phyloP scores from a whole-genome alignment of 2,797 vertebrate genomes.

The Alosa sapidissima region DNA sequence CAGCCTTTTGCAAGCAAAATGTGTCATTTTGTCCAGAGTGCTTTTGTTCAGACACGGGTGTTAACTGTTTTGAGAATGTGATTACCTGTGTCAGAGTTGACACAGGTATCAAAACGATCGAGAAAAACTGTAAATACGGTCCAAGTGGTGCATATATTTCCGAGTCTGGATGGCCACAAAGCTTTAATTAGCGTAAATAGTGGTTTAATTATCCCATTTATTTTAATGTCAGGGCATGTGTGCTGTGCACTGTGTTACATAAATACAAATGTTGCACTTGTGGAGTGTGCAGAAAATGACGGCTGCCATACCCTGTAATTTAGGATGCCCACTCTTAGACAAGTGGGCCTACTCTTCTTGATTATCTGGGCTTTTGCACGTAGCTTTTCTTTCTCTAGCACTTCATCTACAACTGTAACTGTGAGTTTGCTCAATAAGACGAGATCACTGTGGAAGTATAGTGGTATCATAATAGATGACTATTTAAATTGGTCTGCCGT shows the following conservation, averaged over 20 bases:
- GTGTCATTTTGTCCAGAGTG: too few relatives aligned
- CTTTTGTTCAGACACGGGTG: too few relatives aligned
- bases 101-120: too few relatives aligned
- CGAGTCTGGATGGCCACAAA: conserved; percentile 59
- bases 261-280: conserved; percentile 56
- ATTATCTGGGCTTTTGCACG: conserved; percentile 36
- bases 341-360: conserved; percentile 41
- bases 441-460: not conserved
- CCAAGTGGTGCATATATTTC: conserved; percentile 57
- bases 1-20: too few relatives aligned
- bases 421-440: not conserved
- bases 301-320: conserved; percentile 50
- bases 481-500: not conserved
- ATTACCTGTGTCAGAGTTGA: too few relatives aligned
- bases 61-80: too few relatives aligned
- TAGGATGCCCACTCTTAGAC: conserved; percentile 39
- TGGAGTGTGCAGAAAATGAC: conserved; percentile 52
- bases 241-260: conserved; percentile 34
- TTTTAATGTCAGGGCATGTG: conserved; percentile 60
- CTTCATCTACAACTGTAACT: not conserved
- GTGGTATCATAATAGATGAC: not conserved
- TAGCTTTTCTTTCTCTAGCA: not conserved
- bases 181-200: conserved; percentile 69
- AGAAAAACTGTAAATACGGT: too few relatives aligned
- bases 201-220: conserved; percentile 68